Evolutionary conservation across 2,113 vertebrate species (phyloP).

Genomic region (Lophura nycthemera): DNA sequence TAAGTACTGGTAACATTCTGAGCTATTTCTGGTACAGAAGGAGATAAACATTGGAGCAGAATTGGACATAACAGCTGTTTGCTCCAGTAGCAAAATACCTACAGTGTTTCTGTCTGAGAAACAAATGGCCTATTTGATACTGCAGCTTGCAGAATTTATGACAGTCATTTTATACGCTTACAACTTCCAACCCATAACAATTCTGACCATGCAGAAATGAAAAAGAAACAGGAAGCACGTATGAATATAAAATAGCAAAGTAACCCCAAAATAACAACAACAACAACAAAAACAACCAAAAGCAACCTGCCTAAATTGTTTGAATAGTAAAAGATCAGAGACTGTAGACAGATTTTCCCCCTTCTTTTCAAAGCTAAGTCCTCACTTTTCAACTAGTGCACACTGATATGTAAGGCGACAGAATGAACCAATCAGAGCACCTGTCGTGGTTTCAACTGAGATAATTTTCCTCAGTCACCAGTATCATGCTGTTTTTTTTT

Average conservation of each 20-base stretch:
- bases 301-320: not conserved
- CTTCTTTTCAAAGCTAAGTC: not conserved
- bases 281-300: too few species aligned
- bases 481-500: not conserved
- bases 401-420: not conserved
- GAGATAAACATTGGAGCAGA: not conserved
- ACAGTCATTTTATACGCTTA: not conserved
- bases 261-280: too few species aligned
- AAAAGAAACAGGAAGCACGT: not conserved
- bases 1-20: not conserved
- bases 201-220: not conserved
- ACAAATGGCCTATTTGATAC: not conserved
- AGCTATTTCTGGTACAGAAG: not conserved
- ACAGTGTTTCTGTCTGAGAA: not conserved
- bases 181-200: not conserved
- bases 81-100: not conserved
- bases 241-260: not conserved
- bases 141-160: not conserved
- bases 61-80: not conserved
- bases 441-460: not conserved
- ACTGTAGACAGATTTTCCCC: not conserved
- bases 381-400: not conserved
- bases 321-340: not conserved
- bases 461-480: not conserved
- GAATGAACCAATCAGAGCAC: not conserved